Evolutionary conservation across 2,113 vertebrate species (phyloP).

Genomic region (Mesitornis unicolor): DNA sequence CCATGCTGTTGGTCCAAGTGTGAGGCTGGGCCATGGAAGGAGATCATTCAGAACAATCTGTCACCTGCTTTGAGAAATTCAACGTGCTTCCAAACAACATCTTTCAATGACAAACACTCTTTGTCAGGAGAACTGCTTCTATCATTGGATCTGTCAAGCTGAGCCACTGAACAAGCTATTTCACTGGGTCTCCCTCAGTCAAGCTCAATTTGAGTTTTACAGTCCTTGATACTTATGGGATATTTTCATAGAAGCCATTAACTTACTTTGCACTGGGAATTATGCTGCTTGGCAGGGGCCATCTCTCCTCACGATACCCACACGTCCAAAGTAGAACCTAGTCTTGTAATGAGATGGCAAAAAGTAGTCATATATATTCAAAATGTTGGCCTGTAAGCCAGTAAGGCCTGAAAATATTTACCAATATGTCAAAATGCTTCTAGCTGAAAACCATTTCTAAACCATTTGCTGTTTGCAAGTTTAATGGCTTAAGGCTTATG

Average conservation of each 20-base stretch:
- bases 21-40: not conserved
- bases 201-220: slow-evolving; percentile 50
- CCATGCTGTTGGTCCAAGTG: not conserved
- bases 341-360: slow-evolving; percentile 58
- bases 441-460: slow-evolving; percentile 51
- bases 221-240: slow-evolving; percentile 42
- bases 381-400: slow-evolving; percentile 60
- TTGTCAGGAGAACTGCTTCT: not conserved
- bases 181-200: slow-evolving; percentile 1
- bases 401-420: slow-evolving; percentile 66
- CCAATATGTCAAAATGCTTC: slow-evolving; percentile 66
- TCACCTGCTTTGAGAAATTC: not conserved
- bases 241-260: slow-evolving; percentile 48
- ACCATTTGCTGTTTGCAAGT: slow-evolving; percentile 62
- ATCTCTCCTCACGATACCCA: slow-evolving; percentile 31
- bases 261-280: slow-evolving; percentile 40
- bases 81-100: not conserved
- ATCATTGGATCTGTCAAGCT: slow-evolving; percentile 9
- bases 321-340: slow-evolving; percentile 30
- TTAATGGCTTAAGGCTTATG: slow-evolving; percentile 65
- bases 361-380: slow-evolving; percentile 67
- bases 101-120: not conserved
- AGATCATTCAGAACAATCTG: not conserved
- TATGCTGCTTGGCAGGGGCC: slow-evolving; percentile 13
- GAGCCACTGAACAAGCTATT: slow-evolving; percentile 1